A percentile compares a stretch with the other conserved stretches of the same genome.
These are phyloP conservation scores for Myotis vivesi DNA, from an alignment of 2,797 vertebrate species.

Conservation along the genomic window DNA sequence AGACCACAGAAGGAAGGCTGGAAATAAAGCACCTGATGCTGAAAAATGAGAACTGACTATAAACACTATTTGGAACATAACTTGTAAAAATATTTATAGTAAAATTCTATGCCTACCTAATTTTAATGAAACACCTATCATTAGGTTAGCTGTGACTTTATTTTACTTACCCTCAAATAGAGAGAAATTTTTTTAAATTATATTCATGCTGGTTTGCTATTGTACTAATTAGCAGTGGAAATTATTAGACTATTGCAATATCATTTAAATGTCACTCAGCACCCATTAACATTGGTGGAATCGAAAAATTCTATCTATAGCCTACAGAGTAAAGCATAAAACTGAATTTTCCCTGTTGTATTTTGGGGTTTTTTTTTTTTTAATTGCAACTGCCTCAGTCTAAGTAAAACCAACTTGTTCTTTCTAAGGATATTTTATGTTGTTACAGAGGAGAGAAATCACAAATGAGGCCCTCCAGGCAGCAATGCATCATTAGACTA, in stretches of 20 bases:
- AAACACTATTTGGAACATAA: neutral
- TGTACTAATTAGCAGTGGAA: slow-evolving; percentile 24
- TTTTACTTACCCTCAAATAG: neutral
- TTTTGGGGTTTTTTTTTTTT: neutral
- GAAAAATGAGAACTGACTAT: neutral
- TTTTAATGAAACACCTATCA: neutral
- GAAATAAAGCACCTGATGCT: neutral
- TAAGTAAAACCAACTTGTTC: slow-evolving; percentile 51
- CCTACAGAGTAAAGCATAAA: slow-evolving; percentile 5
- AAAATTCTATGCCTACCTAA: neutral
- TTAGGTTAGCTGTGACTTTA: neutral
- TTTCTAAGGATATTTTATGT: slow-evolving; percentile 12
- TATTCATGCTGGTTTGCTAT: neutral
- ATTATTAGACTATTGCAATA: slow-evolving; percentile 13
- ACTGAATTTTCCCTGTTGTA: neutral
- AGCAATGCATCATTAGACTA: slow-evolving; percentile 59
- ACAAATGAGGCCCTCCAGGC: slow-evolving; percentile 53
- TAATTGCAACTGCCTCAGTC: neutral
- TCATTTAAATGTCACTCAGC: slow-evolving; percentile 36
- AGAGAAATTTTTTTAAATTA: slow-evolving; percentile 25
- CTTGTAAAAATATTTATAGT: neutral
- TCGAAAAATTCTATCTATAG: neutral
- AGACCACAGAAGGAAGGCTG: neutral
- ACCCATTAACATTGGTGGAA: neutral
- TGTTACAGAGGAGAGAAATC: slow-evolving; percentile 15